Evolutionary conservation across 2,888 invertebrate genomes (phyloP), one percentile per base, ranked within the genome.

Genomic region (Rhimphoctona megacephalus): DNA sequence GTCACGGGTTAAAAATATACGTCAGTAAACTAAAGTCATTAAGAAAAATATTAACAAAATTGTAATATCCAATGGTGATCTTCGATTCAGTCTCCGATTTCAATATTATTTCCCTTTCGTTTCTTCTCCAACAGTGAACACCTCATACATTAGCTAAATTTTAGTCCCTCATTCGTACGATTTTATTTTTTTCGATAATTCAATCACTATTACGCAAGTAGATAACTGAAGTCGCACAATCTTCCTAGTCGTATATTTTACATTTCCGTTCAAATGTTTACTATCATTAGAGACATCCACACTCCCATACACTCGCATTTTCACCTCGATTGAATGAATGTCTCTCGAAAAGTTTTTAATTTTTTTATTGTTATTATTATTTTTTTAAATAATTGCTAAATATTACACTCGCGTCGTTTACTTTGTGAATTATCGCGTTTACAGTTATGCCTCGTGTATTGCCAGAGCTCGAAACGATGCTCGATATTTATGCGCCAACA

Each of bases 51-150:
- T 89, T 90, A 92, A 92, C 87, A 89, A 92, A 52, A 91, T 92
- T 90, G 61, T 11, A 91, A 92, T 93, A 92, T 92, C 93, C 92
- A 91, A 92, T 92, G 91, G 91, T 85, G 90, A 90, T 90, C 88
- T 86, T 88, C 88, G 76, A 73, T 88, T 67, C 86, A 80, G 73
- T 86, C 83, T 70, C 81, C 83, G 49, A 73, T 46, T 64, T 61
- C 25, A 57, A 43, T 17, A n/a, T 33, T 73, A 17, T 70, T 69
- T 66, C 66, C 14, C 43, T 33, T 69, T 67, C 69, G 54, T 76
- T 83, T 82, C 77, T 78, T 74, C 72, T 33, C 80, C n/a, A 88
- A 90, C 91, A 91, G 90, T 80, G 52, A 70, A 61, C 74, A 61
- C 8, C 33, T 77, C 70, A n/a, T 52, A 77, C 74, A 72, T 77